Conservation (phyloP, 2,113 vertebrate genomes). For the Tachuris rubrigastra region DNA sequence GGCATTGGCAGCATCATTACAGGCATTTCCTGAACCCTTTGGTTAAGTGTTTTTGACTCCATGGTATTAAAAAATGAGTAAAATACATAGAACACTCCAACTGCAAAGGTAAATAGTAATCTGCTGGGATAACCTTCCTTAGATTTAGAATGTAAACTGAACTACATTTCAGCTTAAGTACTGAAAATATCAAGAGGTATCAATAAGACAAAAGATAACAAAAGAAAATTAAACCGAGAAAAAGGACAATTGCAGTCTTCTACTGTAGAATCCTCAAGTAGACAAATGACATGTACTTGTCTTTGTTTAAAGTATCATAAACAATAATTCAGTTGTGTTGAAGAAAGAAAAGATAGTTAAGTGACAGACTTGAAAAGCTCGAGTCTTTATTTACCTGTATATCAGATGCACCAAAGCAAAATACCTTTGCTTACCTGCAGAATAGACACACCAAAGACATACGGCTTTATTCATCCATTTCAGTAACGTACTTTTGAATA, state of each 20-base stretch:
- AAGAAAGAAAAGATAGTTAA: background rate
- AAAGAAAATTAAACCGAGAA: background rate
- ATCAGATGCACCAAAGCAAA: background rate
- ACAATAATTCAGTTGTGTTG: background rate
- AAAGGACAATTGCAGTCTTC: background rate
- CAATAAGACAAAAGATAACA: background rate
- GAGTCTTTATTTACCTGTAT: background rate
- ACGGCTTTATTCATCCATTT: background rate
- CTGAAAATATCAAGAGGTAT: background rate
- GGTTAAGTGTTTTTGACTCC: background rate
- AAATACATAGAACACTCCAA: background rate
- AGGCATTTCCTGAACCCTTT: background rate
- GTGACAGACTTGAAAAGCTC: background rate
- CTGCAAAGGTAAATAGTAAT: background rate
- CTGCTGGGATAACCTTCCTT: background rate
- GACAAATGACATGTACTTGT: background rate
- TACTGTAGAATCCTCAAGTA: background rate
- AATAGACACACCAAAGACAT: background rate
- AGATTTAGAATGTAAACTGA: background rate
- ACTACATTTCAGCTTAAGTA: background rate
- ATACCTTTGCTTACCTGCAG: background rate
- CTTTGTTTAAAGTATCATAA: background rate
- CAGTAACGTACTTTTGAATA: background rate
- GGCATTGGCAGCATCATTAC: background rate
- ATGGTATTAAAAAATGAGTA: background rate